phyloP scores from a whole-genome alignment of 1,140 invertebrate genomes.

The Drosophila takahashii region DNA sequence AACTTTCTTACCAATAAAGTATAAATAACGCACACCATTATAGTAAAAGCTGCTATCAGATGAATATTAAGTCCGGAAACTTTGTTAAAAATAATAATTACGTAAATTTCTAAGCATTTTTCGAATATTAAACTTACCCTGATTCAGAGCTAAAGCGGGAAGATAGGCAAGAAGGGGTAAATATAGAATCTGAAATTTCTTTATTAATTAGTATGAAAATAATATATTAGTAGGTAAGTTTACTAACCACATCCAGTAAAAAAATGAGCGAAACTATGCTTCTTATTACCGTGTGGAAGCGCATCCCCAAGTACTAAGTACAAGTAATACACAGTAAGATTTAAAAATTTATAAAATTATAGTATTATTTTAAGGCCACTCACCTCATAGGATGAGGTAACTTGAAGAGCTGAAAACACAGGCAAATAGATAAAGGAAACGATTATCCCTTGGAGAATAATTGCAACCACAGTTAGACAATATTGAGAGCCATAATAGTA shows the following conservation, averaged over 20 bases:
- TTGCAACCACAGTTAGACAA: conserved; percentile 89
- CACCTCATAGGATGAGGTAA: conserved; percentile 94
- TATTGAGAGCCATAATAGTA: conserved; percentile 94
- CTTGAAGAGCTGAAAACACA: conserved; percentile 91
- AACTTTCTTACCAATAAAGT: conserved; percentile 89
- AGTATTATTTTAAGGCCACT: neutral
- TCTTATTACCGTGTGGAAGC: conserved; percentile 88
- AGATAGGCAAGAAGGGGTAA: conserved; percentile 96
- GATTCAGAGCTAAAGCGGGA: conserved; percentile 94
- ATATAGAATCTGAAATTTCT: conserved; percentile 90
- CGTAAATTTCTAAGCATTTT: neutral
- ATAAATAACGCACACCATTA: conserved; percentile 94
- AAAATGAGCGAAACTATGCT: conserved; percentile 89
- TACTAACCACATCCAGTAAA: conserved; percentile 88
- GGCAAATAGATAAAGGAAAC: conserved; percentile 92
- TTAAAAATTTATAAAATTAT: no score
- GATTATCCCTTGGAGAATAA: conserved; percentile 88
- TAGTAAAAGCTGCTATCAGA: conserved; percentile 91
- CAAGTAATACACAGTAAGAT: neutral
- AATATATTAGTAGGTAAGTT: neutral
- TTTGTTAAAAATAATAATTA: conserved; percentile 83
- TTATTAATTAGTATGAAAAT: neutral
- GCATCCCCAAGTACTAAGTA: conserved; percentile 91
- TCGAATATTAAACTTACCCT: conserved; percentile 87
- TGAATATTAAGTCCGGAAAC: conserved; percentile 93